Evolutionary conservation across 2,888 invertebrate species (phyloP), one percentile per base, ranked within the genome.

Genomic region (Malthinus seriepunctatus): DNA sequence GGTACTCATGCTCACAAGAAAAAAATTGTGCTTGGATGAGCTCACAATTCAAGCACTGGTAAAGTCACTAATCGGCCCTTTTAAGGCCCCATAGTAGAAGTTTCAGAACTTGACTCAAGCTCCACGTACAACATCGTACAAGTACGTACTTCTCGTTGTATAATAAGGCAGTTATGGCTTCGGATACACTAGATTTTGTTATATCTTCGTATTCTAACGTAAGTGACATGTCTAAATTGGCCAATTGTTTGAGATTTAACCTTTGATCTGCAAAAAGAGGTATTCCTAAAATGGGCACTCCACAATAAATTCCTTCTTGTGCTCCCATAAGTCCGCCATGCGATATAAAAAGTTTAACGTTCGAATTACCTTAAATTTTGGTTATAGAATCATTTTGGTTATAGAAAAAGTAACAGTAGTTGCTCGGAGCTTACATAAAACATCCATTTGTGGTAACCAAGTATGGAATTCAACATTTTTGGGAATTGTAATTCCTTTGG

Each of bases 381-480:
- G n/a, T n/a, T n/a, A n/a, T n/a, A n/a, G n/a, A 7, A 37, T 12
- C 3, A 12, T 37, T 11, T 37, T 11, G 11, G n/a, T n/a, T 11
- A 31, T 35, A 11, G 8, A 39, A 31, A 1, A 48, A 42, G 9
- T 11, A 51, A n/a, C 9, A 9, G 31, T 48, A n/a, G n/a, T n/a
- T n/a, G n/a, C n/a, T n/a, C n/a, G n/a, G 38, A 12, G 77, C 82
- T 78, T 71, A 83, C 83, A 83, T 64, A 83, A 71, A 15, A 83
- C 82, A 49, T 81, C 82, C 62, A 82, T 78, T 66, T 83, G 83
- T 23, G 84, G 83, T 74, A 83, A 81, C 83, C 83, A 83, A 35
- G 80, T 74, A 78, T 80, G 80, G 5, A 82, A 77, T 58, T 79
- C 78, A 7, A 83, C 77, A 59, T 82, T 83, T 51, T 79, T 78